These are phyloP conservation scores for Sphaerodactylus townsendi DNA, from an alignment of 2,113 vertebrate species.

Conservation along the genomic window DNA sequence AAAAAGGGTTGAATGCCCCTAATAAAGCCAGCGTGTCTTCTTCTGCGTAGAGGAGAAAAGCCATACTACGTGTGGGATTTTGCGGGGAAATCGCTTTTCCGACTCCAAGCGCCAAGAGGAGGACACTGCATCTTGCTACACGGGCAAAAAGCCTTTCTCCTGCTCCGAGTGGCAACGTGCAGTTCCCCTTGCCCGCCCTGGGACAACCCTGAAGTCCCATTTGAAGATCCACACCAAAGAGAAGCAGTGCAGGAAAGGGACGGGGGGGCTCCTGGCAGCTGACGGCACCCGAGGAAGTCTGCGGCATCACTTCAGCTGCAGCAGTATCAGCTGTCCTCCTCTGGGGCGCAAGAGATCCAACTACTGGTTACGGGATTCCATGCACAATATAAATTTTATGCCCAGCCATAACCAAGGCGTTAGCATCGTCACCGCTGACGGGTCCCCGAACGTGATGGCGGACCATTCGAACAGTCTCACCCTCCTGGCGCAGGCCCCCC, in stretches of 20 bases:
- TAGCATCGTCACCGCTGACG: constrained; percentile 80
- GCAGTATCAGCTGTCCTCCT: constrained; percentile 84
- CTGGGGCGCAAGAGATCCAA: constrained; percentile 88
- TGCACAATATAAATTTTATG: constrained; percentile 87
- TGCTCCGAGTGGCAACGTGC: constrained; percentile 87
- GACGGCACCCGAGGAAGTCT: constrained; percentile 72
- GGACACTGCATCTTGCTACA: constrained; percentile 92
- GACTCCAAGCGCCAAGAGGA: constrained; percentile 92
- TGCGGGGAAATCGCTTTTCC: constrained; percentile 91
- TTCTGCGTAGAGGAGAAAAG: constrained; percentile 89
- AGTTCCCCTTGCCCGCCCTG: constrained; percentile 91
- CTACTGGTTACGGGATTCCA: constrained; percentile 86
- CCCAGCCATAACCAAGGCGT: constrained; percentile 83
- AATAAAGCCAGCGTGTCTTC: constrained; percentile 27
- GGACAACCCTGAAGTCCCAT: constrained; percentile 94
- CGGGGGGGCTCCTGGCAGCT: neutral
- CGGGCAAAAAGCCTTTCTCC: constrained; percentile 90
- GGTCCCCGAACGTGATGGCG: constrained; percentile 60
- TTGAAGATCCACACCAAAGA: constrained; percentile 92
- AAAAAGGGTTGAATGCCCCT: constrained; percentile 5
- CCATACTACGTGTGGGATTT: constrained; percentile 88
- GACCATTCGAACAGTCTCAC: constrained; percentile 79
- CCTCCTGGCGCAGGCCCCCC: constrained; percentile 81
- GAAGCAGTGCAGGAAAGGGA: constrained; percentile 63
- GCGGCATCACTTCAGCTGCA: constrained; percentile 86